Evolutionary conservation across 2,888 invertebrate species (phyloP).

Genomic region (Ethmia dodecea): DNA sequence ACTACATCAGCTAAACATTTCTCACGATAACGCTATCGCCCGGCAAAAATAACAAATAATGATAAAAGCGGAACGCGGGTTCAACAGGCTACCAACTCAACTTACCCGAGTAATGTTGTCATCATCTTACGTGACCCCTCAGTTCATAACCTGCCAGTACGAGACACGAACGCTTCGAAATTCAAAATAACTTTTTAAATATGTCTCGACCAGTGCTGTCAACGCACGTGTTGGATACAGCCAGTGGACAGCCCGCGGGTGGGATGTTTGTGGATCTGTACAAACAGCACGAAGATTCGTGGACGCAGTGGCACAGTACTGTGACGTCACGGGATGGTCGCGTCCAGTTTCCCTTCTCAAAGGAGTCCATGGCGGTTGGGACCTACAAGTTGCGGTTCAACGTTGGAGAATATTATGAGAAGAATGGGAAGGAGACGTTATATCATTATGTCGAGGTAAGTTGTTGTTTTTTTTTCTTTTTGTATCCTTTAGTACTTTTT

Average conservation of each 20-base stretch:
- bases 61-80: no score
- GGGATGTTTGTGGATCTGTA: slow-evolving; percentile 83
- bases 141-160: no score
- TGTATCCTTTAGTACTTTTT: no score
- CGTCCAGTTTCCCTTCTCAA: slow-evolving; percentile 79
- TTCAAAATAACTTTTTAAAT: neutral
- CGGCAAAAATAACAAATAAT: no score
- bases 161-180: no score
- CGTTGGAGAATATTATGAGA: slow-evolving; percentile 83
- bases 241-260: slow-evolving; percentile 81
- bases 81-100: no score
- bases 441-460: slow-evolving; percentile 87
- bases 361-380: slow-evolving; percentile 79
- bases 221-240: slow-evolving; percentile 86
- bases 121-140: no score
- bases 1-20: no score
- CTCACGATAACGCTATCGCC: no score
- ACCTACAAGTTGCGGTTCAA: slow-evolving; percentile 87
- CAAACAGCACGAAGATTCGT: slow-evolving; percentile 78
- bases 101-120: no score
- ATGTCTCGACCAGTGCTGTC: slow-evolving; percentile 77
- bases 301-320: slow-evolving; percentile 82
- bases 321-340: slow-evolving; percentile 78
- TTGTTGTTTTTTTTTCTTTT: no score
- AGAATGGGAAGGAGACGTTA: slow-evolving; percentile 78